Evolutionary conservation across 2,888 invertebrate genomes (phyloP).

Genomic region (Agelastica alni): DNA sequence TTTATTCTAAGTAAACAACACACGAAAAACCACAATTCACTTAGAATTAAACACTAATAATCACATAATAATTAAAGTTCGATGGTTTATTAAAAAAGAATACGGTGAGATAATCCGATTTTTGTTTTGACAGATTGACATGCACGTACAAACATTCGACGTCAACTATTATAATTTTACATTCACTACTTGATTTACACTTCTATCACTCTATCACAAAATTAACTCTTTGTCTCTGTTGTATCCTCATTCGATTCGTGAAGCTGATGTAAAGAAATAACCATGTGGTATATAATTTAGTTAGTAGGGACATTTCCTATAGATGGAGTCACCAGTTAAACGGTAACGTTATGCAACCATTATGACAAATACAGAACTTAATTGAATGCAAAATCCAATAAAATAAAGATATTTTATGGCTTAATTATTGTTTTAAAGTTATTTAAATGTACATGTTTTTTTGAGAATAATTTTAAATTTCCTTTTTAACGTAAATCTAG

Average conservation of each 20-base stretch:
- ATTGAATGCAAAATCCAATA: background rate
- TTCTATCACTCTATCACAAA: conserved; percentile 19
- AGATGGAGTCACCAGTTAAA: conserved; percentile 5
- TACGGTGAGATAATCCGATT: conserved; percentile 16
- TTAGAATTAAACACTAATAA: conserved; percentile 21
- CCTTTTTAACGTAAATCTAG: too few relatives aligned
- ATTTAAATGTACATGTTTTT: too few relatives aligned
- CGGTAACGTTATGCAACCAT: conserved; percentile 1
- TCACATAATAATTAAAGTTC: conserved; percentile 23
- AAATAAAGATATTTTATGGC: background rate
- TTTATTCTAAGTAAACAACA: conserved; percentile 22
- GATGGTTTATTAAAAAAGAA: conserved; percentile 10
- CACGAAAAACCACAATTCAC: conserved; percentile 11
- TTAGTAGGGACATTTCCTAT: background rate
- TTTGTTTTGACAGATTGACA: conserved; percentile 44
- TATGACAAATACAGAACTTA: background rate
- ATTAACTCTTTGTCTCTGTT: conserved; percentile 21
- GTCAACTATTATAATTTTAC: conserved; percentile 45
- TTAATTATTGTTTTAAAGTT: background rate
- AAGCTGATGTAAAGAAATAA: conserved; percentile 2
- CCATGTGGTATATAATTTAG: background rate
- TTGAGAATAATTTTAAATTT: too few relatives aligned
- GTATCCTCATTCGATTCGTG: background rate
- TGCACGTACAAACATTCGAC: conserved; percentile 46
- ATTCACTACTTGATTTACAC: conserved; percentile 34